phyloP scores from a whole-genome alignment of 2,888 invertebrate species.

The Andricus quercusramuli region DNA sequence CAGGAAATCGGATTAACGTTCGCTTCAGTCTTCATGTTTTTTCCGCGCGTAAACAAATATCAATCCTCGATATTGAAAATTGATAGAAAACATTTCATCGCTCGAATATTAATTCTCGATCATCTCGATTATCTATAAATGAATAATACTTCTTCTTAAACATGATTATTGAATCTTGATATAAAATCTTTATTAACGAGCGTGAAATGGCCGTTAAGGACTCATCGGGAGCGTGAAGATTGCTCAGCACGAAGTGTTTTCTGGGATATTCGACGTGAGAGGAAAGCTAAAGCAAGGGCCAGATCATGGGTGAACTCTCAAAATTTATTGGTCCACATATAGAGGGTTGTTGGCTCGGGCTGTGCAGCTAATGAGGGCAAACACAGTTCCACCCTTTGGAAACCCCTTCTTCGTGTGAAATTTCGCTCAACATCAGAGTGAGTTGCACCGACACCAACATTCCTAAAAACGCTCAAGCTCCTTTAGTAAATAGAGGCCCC shows the following conservation, averaged over 20 bases:
- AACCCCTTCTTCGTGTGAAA: conserved; percentile 33
- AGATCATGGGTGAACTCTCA: conserved; percentile 50
- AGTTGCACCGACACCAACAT: conserved; percentile 38
- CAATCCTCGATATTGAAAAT: conserved; percentile 1
- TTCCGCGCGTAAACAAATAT: neutral
- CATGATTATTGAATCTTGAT: neutral
- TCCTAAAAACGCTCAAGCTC: conserved; percentile 30
- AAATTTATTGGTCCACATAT: conserved; percentile 54
- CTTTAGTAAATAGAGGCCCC: conserved; percentile 37
- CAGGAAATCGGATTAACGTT: conserved; percentile 2
- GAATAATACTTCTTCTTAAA: too few species aligned
- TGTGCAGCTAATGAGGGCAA: conserved; percentile 66
- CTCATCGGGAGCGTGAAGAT: conserved; percentile 17
- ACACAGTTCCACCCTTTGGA: conserved; percentile 54
- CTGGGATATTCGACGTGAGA: conserved; percentile 38
- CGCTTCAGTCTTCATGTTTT: neutral
- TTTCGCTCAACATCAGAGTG: conserved; percentile 41
- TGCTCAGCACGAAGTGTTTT: conserved; percentile 32
- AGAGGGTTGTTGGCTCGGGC: conserved; percentile 63
- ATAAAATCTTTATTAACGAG: neutral
- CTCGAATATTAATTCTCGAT: neutral
- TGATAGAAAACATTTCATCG: neutral
- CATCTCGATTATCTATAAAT: too few species aligned
- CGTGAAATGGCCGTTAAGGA: conserved; percentile 2
- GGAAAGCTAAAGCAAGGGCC: conserved; percentile 44